A percentile compares a stretch with the other conserved stretches of the same genome.
Evolutionary conservation across 2,113 vertebrate species (phyloP).

Genomic region (rat (Rattus norvegicus)): DNA sequence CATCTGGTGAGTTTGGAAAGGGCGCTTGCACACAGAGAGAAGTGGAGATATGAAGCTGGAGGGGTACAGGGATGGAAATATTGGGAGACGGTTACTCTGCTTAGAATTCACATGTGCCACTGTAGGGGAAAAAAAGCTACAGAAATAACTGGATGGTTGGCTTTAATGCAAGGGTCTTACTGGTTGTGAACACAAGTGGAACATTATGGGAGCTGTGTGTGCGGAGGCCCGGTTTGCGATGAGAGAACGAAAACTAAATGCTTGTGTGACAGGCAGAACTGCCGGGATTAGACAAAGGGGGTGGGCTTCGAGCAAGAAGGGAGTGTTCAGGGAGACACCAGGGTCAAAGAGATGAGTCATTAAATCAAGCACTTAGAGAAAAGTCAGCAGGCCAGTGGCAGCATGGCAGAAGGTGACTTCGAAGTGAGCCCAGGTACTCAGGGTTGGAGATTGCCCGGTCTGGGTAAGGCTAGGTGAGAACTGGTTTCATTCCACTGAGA

Average conservation of each 20-base stretch:
- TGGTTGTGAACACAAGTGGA: accelerated
- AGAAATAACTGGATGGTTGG: too few relatives aligned
- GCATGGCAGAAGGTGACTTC: too few relatives aligned
- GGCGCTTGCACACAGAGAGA: background rate
- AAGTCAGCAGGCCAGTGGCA: accelerated
- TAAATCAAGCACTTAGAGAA: background rate
- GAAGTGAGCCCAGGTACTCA: background rate
- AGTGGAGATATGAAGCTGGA: background rate
- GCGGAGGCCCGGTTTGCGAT: background rate
- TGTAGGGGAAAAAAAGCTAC: background rate
- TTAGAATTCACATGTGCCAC: background rate
- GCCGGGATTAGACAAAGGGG: accelerated
- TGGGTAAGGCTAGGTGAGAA: background rate
- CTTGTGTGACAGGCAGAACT: accelerated
- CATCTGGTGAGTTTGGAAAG: accelerated
- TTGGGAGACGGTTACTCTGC: accelerated
- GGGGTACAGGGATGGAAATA: background rate
- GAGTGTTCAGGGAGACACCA: too few relatives aligned
- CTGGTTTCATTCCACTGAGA: background rate
- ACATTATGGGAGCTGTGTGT: accelerated
- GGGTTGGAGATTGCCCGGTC: accelerated
- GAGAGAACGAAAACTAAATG: accelerated
- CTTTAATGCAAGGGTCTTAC: accelerated
- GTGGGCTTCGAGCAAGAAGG: accelerated
- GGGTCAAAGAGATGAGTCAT: too few relatives aligned